Evolutionary conservation across 1,140 invertebrate species (phyloP).

Genomic region (Cydia pomonella): DNA sequence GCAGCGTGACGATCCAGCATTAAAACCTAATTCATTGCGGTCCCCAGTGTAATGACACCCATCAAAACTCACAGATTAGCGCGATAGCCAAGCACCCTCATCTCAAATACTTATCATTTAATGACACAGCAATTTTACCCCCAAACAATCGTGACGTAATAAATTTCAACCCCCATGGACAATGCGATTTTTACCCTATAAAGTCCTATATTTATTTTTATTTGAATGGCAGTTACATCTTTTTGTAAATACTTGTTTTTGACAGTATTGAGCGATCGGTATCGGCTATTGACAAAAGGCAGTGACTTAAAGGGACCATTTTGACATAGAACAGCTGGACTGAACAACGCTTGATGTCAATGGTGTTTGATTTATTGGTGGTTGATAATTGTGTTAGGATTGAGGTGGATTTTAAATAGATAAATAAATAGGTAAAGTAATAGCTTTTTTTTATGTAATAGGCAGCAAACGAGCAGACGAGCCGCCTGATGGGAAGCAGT

Average conservation of each 20-base stretch:
- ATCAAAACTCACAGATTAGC: conserved; percentile 10
- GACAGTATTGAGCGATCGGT: conserved; percentile 30
- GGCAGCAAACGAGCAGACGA: no score
- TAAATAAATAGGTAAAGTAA: neutral
- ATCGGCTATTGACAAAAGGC: conserved; percentile 19
- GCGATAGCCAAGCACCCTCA: conserved; percentile 17
- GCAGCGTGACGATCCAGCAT: conserved; percentile 1
- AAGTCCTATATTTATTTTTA: neutral
- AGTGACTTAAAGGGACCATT: neutral
- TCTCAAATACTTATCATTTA: conserved; percentile 30
- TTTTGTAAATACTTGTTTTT: neutral
- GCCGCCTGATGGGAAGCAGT: no score
- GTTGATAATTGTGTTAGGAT: neutral
- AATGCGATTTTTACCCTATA: neutral
- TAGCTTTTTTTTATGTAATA: no score
- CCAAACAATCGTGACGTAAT: conserved; percentile 30
- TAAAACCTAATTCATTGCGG: conserved; percentile 8
- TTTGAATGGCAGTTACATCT: neutral
- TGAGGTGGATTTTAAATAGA: neutral
- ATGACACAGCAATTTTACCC: conserved; percentile 31
- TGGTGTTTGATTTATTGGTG: neutral
- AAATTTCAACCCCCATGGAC: conserved; percentile 24
- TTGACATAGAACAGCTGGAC: conserved; percentile 19
- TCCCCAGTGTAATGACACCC: conserved; percentile 13
- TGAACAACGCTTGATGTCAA: neutral